A percentile compares a stretch with the other conserved stretches of the same genome.
These are phyloP conservation scores for Clanis bilineata DNA, from an alignment of 2,888 invertebrate species.

Conservation along the genomic window DNA sequence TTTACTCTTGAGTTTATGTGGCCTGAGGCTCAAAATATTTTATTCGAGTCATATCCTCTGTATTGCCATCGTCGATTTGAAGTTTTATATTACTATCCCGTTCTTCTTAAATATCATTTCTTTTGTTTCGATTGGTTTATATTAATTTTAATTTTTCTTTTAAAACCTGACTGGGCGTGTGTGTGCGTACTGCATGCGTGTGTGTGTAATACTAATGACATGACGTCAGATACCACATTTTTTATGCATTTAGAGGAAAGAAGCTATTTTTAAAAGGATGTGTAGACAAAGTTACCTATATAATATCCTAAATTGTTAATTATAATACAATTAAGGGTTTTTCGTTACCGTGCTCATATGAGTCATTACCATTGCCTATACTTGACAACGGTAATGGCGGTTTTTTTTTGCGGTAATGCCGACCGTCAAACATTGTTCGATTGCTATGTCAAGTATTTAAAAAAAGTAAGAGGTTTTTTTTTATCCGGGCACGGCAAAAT, in stretches of 20 bases:
- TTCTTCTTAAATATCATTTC: conserved; percentile 19
- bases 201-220: background rate
- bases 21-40: background rate
- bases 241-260: background rate
- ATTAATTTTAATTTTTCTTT: conserved; percentile 16
- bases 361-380: too few relatives aligned
- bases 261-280: background rate
- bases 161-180: conserved; percentile 1
- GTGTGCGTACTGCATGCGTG: background rate
- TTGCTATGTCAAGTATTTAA: too few relatives aligned
- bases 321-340: too few relatives aligned
- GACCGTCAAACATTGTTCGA: too few relatives aligned
- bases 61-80: conserved; percentile 16
- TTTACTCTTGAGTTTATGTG: too few relatives aligned
- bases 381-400: too few relatives aligned
- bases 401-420: too few relatives aligned
- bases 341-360: too few relatives aligned
- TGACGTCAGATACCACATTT: background rate
- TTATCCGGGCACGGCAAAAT: too few relatives aligned
- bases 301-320: too few relatives aligned
- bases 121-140: conserved; percentile 36
- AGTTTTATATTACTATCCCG: conserved; percentile 18
- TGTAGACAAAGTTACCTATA: too few relatives aligned
- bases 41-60: background rate
- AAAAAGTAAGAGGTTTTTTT: too few relatives aligned